Conservation (phyloP, 2,888 invertebrate genomes). For the Hydriomena furcata region DNA sequence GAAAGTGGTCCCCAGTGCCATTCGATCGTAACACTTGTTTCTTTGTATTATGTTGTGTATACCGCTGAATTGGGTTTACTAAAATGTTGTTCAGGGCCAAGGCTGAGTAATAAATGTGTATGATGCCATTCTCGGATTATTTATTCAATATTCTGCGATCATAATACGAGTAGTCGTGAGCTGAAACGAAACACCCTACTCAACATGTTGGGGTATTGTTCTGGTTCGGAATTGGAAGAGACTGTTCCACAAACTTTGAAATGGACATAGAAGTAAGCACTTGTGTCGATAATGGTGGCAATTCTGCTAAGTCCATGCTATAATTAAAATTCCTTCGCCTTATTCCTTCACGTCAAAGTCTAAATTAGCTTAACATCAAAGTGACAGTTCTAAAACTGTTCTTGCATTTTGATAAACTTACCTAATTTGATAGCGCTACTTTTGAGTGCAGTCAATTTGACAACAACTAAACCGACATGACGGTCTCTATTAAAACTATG, state of each 20-base stretch:
- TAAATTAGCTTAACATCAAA: too few species aligned
- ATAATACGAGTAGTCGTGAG: conserved; percentile 14
- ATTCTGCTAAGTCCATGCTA: too few species aligned
- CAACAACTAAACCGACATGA: too few species aligned
- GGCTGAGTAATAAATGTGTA: conserved; percentile 11
- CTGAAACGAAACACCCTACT: conserved; percentile 7
- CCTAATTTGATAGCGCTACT: too few species aligned
- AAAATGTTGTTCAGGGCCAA: conserved; percentile 13
- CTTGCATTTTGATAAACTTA: too few species aligned
- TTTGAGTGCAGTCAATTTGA: too few species aligned
- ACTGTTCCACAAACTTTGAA: conserved; percentile 3
- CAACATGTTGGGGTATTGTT: conserved; percentile 2
- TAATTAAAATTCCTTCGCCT: too few species aligned
- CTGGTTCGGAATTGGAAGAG: neutral
- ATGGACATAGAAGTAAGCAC: too few species aligned
- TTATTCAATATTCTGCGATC: conserved; percentile 16
- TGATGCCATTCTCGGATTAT: conserved; percentile 17
- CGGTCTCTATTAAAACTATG: too few species aligned
- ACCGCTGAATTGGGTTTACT: conserved; percentile 7
- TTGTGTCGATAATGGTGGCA: too few species aligned
- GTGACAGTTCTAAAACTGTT: too few species aligned
- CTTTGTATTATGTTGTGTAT: conserved; percentile 8
- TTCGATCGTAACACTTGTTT: conserved; percentile 7
- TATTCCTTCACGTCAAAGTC: too few species aligned
- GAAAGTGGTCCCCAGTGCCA: neutral